These are phyloP conservation scores for Zaprionus vittiger DNA, from an alignment of 1,140 invertebrate species.

Conservation along the genomic window DNA sequence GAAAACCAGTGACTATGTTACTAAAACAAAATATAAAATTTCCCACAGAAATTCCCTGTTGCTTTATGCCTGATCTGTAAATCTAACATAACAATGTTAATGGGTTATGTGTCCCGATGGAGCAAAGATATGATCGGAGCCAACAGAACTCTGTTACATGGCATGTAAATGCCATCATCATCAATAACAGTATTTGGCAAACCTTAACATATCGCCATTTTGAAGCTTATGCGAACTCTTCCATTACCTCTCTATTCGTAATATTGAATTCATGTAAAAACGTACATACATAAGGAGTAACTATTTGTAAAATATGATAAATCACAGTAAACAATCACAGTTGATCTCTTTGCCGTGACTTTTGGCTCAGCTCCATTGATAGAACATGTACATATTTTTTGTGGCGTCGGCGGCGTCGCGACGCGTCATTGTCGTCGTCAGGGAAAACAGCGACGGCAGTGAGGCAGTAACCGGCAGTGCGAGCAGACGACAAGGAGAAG, in stretches of 20 bases:
- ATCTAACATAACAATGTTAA: too few species aligned
- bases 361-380: slow-evolving; percentile 44
- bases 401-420: slow-evolving; percentile 49
- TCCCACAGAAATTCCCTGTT: not conserved
- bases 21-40: not conserved
- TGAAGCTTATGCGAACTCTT: not conserved
- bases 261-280: not conserved
- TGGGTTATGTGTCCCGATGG: too few species aligned
- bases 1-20: not conserved
- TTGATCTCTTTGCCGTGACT: slow-evolving; percentile 1
- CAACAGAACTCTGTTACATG: not conserved
- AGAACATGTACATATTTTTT: slow-evolving; percentile 28
- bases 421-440: slow-evolving; percentile 62
- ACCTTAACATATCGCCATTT: not conserved
- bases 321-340: not conserved
- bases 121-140: too few species aligned
- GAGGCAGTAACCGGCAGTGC: slow-evolving; percentile 62
- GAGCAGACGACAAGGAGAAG: slow-evolving; percentile 57
- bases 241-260: not conserved
- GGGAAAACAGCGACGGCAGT: slow-evolving; percentile 68
- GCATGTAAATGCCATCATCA: not conserved
- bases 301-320: not conserved
- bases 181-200: not conserved
- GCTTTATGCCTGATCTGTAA: too few species aligned
- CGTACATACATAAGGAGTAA: not conserved